Percentiles rank a stretch among this genome's conserved stretches.
phyloP scores from a whole-genome alignment of 2,113 vertebrate genomes.

The Leiothrix lutea region DNA sequence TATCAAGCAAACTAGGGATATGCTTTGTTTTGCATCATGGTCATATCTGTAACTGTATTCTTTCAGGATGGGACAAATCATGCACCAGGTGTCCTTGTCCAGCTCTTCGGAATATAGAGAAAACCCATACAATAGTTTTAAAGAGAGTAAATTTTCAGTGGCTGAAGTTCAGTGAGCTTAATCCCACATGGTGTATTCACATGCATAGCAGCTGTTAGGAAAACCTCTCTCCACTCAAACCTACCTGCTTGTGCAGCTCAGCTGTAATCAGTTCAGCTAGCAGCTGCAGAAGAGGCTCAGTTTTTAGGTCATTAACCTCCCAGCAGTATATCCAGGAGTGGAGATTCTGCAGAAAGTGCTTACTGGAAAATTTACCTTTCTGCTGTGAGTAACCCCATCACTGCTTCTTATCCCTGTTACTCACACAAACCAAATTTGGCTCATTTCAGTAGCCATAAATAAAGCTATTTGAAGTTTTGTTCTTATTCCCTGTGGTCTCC shows the following conservation, averaged over 20 bases:
- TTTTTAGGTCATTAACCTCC: constrained; percentile 33
- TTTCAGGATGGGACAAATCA: neutral
- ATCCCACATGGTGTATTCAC: neutral
- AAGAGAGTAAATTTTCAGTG: neutral
- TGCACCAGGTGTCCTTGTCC: neutral
- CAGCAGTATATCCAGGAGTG: neutral
- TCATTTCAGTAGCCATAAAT: neutral
- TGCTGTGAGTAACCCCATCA: neutral
- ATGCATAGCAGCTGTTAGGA: neutral
- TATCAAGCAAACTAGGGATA: neutral
- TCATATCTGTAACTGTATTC: neutral
- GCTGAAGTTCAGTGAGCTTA: neutral
- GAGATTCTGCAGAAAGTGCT: neutral
- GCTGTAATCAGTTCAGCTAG: constrained; percentile 40
- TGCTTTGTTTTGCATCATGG: rapidly evolving
- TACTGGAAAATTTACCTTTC: neutral
- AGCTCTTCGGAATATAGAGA: neutral
- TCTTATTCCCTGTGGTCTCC: neutral
- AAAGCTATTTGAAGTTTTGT: neutral
- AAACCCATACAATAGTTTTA: neutral
- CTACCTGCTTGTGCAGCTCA: constrained; percentile 7
- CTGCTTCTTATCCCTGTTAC: neutral
- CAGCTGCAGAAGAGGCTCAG: neutral
- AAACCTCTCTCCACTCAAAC: neutral
- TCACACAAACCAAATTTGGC: neutral